Evolutionary conservation across 1,140 invertebrate genomes (phyloP).

Genomic region (Tetranychus cinnabarinus): DNA sequence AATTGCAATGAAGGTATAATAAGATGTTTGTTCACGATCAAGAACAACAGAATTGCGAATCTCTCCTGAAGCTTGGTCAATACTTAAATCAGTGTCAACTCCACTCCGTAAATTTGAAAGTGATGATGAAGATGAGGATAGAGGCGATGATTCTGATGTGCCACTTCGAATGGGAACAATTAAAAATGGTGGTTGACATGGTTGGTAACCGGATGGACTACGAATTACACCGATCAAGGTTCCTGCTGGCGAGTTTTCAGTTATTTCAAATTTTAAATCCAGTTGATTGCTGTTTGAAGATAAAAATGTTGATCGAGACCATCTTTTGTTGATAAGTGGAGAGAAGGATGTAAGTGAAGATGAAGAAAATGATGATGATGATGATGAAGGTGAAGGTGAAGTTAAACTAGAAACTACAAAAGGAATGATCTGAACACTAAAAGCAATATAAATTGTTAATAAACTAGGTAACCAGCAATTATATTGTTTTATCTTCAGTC

Average conservation of each 20-base stretch:
- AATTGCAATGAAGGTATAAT: slow-evolving; percentile 68
- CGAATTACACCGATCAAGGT: slow-evolving; percentile 64
- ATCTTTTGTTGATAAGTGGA: not conserved
- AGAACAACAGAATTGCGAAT: slow-evolving; percentile 58
- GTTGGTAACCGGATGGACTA: slow-evolving; percentile 29
- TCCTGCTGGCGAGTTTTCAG: slow-evolving; percentile 57
- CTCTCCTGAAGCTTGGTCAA: slow-evolving; percentile 69
- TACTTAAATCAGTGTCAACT: slow-evolving; percentile 60
- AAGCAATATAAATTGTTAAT: not conserved
- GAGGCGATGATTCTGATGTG: not conserved
- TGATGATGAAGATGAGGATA: not conserved
- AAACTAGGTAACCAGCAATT: not conserved
- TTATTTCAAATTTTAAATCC: slow-evolving; percentile 37
- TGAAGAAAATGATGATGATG: not conserved
- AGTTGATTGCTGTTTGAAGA: not conserved
- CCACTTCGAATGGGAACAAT: slow-evolving; percentile 64
- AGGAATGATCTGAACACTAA: not conserved
- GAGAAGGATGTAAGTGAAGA: not conserved
- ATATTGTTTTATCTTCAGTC: not conserved
- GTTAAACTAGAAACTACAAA: not conserved
- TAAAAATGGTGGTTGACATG: slow-evolving; percentile 46
- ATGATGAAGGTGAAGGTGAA: not conserved
- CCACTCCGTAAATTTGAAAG: not conserved
- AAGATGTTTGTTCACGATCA: slow-evolving; percentile 62
- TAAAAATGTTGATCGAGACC: not conserved